Conservation (phyloP, 2,797 vertebrate genomes). For the Odontamblyopus lacepedii region DNA sequence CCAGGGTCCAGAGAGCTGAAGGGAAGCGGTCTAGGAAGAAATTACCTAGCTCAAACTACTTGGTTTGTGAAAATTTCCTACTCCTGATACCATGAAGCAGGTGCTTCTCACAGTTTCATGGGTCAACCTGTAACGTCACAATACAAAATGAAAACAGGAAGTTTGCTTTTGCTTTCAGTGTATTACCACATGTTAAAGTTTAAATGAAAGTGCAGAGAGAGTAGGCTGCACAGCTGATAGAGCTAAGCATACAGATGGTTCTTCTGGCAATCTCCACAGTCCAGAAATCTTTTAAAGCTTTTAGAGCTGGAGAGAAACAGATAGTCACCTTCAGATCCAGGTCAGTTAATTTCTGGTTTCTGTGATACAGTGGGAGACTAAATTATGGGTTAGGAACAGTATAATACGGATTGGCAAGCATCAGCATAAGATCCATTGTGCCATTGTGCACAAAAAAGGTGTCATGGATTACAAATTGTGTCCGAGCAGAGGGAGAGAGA, state of each 20-base stretch:
- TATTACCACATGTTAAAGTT: slow-evolving; percentile 44
- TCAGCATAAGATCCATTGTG: slow-evolving; percentile 37
- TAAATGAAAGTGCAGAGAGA: slow-evolving; percentile 43
- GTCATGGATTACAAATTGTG: slow-evolving; percentile 16
- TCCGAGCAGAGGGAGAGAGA: slow-evolving; percentile 6
- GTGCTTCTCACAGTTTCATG: too few species aligned
- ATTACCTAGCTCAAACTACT: too few species aligned
- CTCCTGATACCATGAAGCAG: too few species aligned
- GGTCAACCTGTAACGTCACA: neutral
- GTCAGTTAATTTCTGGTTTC: slow-evolving; percentile 64
- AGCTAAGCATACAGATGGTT: slow-evolving; percentile 71
- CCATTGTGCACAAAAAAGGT: slow-evolving; percentile 34
- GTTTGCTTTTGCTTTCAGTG: slow-evolving; percentile 30
- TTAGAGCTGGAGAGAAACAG: slow-evolving; percentile 51
- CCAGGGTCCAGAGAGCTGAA: too few species aligned
- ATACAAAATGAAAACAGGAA: neutral
- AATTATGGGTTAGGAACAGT: slow-evolving; percentile 41
- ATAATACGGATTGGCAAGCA: slow-evolving; percentile 44
- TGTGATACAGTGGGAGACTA: slow-evolving; percentile 44
- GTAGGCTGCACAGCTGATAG: slow-evolving; percentile 59
- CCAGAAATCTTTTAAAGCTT: slow-evolving; percentile 63
- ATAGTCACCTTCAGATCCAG: slow-evolving; percentile 51
- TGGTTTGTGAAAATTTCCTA: too few species aligned
- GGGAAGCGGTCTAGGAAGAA: too few species aligned
- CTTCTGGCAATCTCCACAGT: slow-evolving; percentile 56